Conservation (phyloP, 2,113 vertebrate genomes). For the Jaculus jaculus region DNA sequence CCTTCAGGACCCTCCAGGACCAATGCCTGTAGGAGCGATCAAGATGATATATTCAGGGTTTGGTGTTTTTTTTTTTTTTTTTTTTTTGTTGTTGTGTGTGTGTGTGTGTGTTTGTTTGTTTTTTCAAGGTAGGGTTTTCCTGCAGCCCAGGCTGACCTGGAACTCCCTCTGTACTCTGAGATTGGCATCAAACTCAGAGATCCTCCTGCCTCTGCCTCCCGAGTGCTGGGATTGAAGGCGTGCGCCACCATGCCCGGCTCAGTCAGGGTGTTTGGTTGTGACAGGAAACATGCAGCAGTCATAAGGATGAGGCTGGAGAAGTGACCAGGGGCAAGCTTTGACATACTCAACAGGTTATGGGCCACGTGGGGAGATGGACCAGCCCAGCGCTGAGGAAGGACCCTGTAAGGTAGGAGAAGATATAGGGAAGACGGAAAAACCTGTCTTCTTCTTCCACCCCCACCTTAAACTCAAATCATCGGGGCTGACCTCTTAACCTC, state of each 20-base stretch:
- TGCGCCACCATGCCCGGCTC: no score
- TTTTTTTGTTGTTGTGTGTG: no score
- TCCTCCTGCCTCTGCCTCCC: no score
- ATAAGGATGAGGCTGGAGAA: neutral
- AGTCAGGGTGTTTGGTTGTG: slow-evolving; percentile 40
- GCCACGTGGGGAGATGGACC: neutral
- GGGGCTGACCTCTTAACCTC: neutral
- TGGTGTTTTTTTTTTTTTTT: no score
- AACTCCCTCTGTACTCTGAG: no score
- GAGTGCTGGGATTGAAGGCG: no score
- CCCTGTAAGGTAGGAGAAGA: neutral
- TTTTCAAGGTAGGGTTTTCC: no score
- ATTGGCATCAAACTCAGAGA: no score
- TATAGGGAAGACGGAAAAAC: neutral
- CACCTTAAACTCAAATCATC: neutral
- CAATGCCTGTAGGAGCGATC: slow-evolving; percentile 64
- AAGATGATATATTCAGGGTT: slow-evolving; percentile 37
- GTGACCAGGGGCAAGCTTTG: neutral
- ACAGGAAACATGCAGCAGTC: neutral
- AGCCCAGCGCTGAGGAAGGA: neutral
- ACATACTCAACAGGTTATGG: neutral
- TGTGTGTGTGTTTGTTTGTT: no score
- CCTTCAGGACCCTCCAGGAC: slow-evolving; percentile 65
- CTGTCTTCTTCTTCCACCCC: neutral
- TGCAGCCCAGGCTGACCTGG: no score